Conservation (phyloP, 1,140 invertebrate genomes). For the Potamilus streckersoni region DNA sequence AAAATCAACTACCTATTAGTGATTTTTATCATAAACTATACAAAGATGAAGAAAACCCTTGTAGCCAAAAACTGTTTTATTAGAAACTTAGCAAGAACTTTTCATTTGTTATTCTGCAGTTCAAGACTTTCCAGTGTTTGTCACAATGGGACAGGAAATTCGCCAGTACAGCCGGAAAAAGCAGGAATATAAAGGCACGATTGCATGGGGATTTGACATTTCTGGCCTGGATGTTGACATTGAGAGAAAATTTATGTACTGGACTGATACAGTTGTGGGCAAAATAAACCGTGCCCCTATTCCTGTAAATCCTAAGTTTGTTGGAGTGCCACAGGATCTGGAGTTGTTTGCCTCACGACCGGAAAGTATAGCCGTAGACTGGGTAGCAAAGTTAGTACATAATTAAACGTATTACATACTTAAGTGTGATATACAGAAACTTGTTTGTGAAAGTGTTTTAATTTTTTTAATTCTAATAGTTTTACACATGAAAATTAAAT, state of each 20-base stretch:
- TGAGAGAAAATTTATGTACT: slow-evolving; percentile 83
- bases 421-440: not conserved
- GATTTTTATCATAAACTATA: no score
- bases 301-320: not conserved
- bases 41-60: no score
- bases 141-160: slow-evolving; percentile 90
- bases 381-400: slow-evolving; percentile 77
- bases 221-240: slow-evolving; percentile 89
- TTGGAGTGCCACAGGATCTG: slow-evolving; percentile 84
- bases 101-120: slow-evolving; percentile 35
- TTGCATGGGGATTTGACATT: slow-evolving; percentile 85
- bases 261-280: slow-evolving; percentile 80
- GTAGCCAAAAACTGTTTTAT: no score
- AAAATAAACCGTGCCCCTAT: slow-evolving; percentile 14
- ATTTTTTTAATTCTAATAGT: no score
- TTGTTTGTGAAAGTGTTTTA: no score
- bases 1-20: no score
- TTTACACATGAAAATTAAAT: not conserved
- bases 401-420: not conserved
- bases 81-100: no score
- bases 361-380: slow-evolving; percentile 88
- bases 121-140: slow-evolving; percentile 68
- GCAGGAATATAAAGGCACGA: slow-evolving; percentile 75
- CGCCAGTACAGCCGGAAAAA: slow-evolving; percentile 81
- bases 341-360: slow-evolving; percentile 82